These are phyloP conservation scores for Molossus alvarezi DNA, from an alignment of 2,797 vertebrate genomes.

Conservation along the genomic window DNA sequence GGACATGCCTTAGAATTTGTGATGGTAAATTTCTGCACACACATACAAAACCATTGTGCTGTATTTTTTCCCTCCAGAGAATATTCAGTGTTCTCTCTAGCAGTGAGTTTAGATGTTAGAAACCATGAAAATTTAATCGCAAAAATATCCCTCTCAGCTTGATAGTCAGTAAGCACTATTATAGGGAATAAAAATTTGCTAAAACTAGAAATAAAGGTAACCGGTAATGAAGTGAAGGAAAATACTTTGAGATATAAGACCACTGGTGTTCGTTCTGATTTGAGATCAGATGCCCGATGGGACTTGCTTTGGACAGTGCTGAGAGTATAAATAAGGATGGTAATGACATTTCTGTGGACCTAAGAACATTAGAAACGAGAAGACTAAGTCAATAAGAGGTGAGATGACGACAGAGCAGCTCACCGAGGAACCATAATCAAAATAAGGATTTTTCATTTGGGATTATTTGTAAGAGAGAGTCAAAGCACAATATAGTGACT, in stretches of 20 bases:
- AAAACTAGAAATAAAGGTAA: constrained; percentile 48
- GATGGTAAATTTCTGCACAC: constrained; percentile 59
- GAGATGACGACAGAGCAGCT: neutral
- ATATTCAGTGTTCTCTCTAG: constrained; percentile 55
- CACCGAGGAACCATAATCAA: neutral
- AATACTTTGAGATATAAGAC: constrained; percentile 1
- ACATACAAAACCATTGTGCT: constrained; percentile 17
- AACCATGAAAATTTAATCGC: constrained; percentile 74
- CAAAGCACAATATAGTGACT: neutral
- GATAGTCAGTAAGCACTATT: constrained; percentile 22
- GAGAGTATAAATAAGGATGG: neutral
- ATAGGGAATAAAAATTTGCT: constrained; percentile 46
- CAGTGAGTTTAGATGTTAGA: constrained; percentile 58
- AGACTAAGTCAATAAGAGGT: neutral
- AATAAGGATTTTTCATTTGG: constrained; percentile 11
- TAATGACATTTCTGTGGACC: constrained; percentile 4
- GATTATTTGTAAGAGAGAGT: constrained; percentile 1
- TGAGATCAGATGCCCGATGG: constrained; percentile 6
- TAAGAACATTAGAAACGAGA: neutral
- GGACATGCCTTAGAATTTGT: constrained; percentile 39
- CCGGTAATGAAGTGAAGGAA: neutral
- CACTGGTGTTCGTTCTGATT: constrained; percentile 9
- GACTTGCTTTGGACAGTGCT: neutral
- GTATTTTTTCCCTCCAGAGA: constrained; percentile 9
- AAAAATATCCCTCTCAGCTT: constrained; percentile 68